These are phyloP conservation scores for Lagodon rhomboides DNA, from an alignment of 2,797 vertebrate genomes.

Conservation along the genomic window DNA sequence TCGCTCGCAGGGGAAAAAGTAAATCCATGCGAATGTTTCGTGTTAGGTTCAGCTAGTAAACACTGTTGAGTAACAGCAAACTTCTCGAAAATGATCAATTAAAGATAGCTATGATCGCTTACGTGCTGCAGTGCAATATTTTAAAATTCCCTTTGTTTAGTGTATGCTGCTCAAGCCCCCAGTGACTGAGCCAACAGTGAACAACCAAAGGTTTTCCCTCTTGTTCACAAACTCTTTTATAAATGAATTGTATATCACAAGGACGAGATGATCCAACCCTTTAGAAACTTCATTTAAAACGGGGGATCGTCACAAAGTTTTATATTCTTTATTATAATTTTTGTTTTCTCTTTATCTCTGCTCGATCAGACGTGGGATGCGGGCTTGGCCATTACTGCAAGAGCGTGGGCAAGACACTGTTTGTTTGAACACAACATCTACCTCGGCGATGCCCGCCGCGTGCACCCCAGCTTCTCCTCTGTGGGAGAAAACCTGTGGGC, in stretches of 20 bases:
- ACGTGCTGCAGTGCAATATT: background rate
- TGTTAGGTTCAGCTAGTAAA: background rate
- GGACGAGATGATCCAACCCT: background rate
- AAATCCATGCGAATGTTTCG: background rate
- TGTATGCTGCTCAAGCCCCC: no score
- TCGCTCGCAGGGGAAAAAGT: background rate
- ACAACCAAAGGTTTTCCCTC: no score
- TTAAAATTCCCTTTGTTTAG: background rate
- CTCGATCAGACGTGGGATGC: constrained; percentile 87
- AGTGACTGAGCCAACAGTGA: no score
- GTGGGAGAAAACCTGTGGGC: constrained; percentile 87
- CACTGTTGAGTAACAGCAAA: no score
- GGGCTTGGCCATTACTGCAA: constrained; percentile 83
- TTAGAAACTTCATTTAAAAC: background rate
- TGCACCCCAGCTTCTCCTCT: constrained; percentile 79
- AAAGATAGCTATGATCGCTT: background rate
- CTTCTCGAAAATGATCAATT: background rate
- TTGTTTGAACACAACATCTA: constrained; percentile 69
- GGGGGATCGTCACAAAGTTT: background rate
- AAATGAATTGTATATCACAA: background rate
- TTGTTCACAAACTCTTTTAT: no score
- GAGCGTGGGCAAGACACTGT: constrained; percentile 81
- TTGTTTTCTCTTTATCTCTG: background rate
- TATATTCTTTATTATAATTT: background rate
- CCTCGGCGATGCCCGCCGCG: constrained; percentile 28